Percentiles rank a stretch among this genome's conserved stretches.
These are phyloP conservation scores for Amphimedon queenslandica DNA, from an alignment of 37 sponge, comb jelly and placozoan genomes.

Conservation along the genomic window DNA sequence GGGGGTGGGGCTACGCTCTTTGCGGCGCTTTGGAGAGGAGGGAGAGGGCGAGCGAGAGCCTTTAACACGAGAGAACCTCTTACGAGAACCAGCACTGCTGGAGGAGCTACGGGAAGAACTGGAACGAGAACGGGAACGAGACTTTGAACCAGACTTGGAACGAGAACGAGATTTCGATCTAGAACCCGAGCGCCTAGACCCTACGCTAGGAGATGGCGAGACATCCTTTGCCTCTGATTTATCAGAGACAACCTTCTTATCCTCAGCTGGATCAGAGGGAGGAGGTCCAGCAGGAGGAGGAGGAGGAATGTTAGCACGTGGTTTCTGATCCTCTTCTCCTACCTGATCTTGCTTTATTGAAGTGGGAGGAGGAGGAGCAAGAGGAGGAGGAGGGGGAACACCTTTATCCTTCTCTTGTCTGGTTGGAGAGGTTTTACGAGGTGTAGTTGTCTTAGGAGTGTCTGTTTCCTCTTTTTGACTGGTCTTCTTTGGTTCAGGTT, in stretches of 20 bases:
- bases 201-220: neutral
- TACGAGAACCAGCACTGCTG: neutral
- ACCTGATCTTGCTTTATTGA: neutral
- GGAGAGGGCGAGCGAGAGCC: constrained; percentile 8
- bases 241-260: no score
- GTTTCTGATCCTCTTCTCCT: neutral
- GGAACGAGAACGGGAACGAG: constrained; percentile 30
- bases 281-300: neutral
- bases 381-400: neutral
- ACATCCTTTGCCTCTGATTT: neutral
- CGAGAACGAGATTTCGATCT: neutral
- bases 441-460: neutral
- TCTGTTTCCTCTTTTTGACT: neutral
- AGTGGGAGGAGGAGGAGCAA: neutral
- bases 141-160: constrained; percentile 9
- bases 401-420: neutral
- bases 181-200: neutral
- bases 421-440: no score
- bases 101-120: neutral
- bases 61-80: neutral
- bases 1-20: constrained; percentile 37
- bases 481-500: constrained; percentile 1
- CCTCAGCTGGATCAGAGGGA: no score
- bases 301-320: neutral
- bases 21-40: constrained; percentile 30